Evolutionary conservation across 2,113 vertebrate genomes (phyloP).

Genomic region (Perca flavescens): DNA sequence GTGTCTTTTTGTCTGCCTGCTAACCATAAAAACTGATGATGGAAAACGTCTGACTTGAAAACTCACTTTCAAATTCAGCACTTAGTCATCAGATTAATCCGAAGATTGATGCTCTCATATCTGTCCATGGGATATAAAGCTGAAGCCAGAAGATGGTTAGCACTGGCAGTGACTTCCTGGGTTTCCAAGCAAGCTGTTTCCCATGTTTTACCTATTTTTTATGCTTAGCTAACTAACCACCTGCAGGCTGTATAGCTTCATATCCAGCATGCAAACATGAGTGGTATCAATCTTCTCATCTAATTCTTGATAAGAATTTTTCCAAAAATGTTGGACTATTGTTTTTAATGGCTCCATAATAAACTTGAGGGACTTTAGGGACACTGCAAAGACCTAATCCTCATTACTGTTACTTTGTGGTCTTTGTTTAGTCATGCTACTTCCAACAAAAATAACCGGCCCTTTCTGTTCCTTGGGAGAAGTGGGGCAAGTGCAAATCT

Average conservation of each 20-base stretch:
- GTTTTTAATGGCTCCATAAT: conserved; percentile 2
- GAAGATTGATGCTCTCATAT: not conserved
- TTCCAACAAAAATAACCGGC: conserved; percentile 29
- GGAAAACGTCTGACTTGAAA: conserved; percentile 32
- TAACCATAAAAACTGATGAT: conserved; percentile 37
- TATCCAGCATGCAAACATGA: not conserved
- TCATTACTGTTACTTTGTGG: conserved; percentile 15
- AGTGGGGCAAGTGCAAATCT: conserved; percentile 66
- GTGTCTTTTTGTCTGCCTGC: conserved; percentile 27
- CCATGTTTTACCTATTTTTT: not conserved
- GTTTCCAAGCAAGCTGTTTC: not conserved
- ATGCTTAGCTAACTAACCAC: conserved; percentile 1
- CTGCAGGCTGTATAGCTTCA: not conserved
- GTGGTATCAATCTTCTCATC: not conserved
- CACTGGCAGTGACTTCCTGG: not conserved
- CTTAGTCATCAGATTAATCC: conserved; percentile 44
- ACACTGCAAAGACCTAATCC: not conserved
- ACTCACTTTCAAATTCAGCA: conserved; percentile 1
- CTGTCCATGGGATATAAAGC: not conserved
- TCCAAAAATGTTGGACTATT: not conserved
- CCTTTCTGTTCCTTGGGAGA: conserved; percentile 46
- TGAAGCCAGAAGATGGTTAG: not conserved
- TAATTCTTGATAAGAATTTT: not conserved
- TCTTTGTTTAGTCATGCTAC: conserved; percentile 35
- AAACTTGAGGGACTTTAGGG: not conserved